Conservation (phyloP, 2,113 vertebrate genomes). For the Scomber japonicus region DNA sequence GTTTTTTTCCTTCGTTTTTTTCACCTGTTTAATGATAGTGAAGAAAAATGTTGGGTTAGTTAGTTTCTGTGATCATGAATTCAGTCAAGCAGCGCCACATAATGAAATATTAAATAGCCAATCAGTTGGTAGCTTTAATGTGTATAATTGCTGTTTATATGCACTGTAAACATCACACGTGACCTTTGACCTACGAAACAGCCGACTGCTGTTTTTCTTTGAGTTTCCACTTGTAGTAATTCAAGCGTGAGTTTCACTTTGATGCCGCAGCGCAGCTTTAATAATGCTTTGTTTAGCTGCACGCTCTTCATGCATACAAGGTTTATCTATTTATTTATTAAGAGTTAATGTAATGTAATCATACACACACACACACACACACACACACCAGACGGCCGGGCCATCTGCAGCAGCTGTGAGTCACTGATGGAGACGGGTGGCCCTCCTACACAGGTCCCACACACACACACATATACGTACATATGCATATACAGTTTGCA, state of each 20-base stretch:
- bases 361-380: constrained; percentile 28
- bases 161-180: not conserved
- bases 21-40: too few species aligned
- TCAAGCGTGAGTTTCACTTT: not conserved
- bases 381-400: constrained; percentile 69
- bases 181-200: constrained; percentile 6
- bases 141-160: not conserved
- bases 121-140: too few species aligned
- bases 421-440: constrained; percentile 67
- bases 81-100: too few species aligned
- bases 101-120: too few species aligned
- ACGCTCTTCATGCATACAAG: not conserved
- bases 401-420: constrained; percentile 80
- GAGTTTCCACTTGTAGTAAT: not conserved
- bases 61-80: too few species aligned
- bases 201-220: not conserved
- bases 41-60: too few species aligned
- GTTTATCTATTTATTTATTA: constrained; percentile 39
- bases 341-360: constrained; percentile 23
- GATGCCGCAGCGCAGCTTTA: constrained; percentile 7
- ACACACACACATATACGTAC: constrained; percentile 7
- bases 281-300: constrained; percentile 11
- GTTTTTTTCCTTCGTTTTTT: too few species aligned
- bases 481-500: not conserved
- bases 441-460: constrained; percentile 68